Conservation (phyloP, 2,113 vertebrate species). For the Dendropsophus ebraccatus region DNA sequence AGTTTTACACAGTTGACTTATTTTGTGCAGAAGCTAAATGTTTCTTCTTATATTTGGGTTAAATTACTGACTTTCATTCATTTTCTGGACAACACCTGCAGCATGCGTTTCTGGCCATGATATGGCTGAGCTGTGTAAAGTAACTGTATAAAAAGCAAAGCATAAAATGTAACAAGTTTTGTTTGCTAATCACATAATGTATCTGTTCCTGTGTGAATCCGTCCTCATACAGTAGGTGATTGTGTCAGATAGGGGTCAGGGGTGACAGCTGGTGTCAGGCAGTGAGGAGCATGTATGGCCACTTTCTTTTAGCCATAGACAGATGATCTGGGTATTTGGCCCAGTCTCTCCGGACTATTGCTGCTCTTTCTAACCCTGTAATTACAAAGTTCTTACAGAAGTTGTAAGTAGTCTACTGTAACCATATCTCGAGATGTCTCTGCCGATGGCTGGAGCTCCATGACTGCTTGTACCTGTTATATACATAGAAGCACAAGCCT, state of each 20-base stretch:
- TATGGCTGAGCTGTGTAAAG: too few relatives aligned
- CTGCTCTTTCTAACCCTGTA: not conserved
- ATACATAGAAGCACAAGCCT: not conserved
- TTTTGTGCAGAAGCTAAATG: too few relatives aligned
- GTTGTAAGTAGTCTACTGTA: not conserved
- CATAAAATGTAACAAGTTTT: not conserved
- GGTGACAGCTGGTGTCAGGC: not conserved
- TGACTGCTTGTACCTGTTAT: not conserved
- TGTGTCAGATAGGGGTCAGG: not conserved
- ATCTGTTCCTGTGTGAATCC: not conserved
- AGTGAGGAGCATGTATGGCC: not conserved
- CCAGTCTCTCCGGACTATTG: not conserved
- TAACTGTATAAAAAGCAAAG: too few relatives aligned
- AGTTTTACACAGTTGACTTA: too few relatives aligned
- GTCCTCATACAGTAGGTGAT: not conserved
- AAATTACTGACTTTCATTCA: too few relatives aligned
- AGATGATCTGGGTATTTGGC: not conserved
- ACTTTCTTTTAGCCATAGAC: not conserved
- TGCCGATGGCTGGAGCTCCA: not conserved
- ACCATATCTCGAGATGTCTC: not conserved
- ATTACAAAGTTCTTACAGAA: not conserved
- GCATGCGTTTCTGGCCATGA: too few relatives aligned
- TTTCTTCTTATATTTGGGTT: too few relatives aligned
- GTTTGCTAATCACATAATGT: not conserved
- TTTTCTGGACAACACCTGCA: too few relatives aligned